A percentile compares a stretch with the other conserved stretches of the same genome.
These are phyloP conservation scores for Creontiades dilutus DNA, from an alignment of 2,888 invertebrate species.

Conservation along the genomic window DNA sequence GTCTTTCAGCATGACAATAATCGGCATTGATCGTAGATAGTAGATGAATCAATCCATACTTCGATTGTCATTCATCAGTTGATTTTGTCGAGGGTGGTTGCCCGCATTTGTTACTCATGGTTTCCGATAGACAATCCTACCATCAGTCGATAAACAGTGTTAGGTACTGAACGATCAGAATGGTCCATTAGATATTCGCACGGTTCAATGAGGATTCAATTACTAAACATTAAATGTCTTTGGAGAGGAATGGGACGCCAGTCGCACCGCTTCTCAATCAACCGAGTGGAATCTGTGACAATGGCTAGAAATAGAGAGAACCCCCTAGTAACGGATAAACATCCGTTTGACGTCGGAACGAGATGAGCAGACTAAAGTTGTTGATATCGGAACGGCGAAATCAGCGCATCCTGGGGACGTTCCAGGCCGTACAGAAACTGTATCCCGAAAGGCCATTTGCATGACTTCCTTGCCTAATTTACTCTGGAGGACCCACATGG, in stretches of 20 bases:
- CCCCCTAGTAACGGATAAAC: slow-evolving; percentile 61
- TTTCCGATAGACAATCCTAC: too few relatives aligned
- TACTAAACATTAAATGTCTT: slow-evolving; percentile 44
- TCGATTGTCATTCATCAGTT: too few relatives aligned
- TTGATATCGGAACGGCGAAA: slow-evolving; percentile 26
- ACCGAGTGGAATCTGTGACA: neutral
- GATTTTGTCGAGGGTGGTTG: too few relatives aligned
- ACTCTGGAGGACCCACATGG: slow-evolving; percentile 64
- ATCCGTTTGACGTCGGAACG: slow-evolving; percentile 69
- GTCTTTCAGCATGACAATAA: too few relatives aligned
- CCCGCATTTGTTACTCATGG: too few relatives aligned
- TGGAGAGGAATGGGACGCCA: slow-evolving; percentile 7
- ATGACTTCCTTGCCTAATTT: slow-evolving; percentile 71
- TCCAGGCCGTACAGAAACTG: slow-evolving; percentile 32
- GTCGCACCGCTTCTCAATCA: slow-evolving; percentile 29
- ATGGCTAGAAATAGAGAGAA: neutral
- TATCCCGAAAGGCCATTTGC: slow-evolving; percentile 58
- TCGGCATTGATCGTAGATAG: too few relatives aligned
- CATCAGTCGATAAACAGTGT: too few relatives aligned
- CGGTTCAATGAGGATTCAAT: neutral
- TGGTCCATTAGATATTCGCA: neutral
- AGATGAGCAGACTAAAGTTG: neutral
- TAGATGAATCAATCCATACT: too few relatives aligned
- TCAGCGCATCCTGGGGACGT: neutral
- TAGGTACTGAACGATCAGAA: neutral